A percentile compares a stretch with the other conserved stretches of the same genome.
phyloP scores from a whole-genome alignment of 2,797 vertebrate genomes.

The Triplophysa yarkandensis region DNA sequence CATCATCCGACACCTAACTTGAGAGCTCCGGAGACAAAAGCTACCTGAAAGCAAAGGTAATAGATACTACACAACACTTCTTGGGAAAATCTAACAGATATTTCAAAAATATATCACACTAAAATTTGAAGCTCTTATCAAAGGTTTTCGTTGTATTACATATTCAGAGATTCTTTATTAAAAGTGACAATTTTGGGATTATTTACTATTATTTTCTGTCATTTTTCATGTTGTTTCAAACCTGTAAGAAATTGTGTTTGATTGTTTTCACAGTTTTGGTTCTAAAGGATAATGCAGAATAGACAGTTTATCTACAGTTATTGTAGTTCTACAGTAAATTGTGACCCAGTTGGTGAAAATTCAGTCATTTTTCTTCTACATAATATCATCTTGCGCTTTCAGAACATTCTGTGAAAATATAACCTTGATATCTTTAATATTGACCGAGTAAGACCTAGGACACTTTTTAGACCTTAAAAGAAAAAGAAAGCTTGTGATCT shows the following conservation, averaged over 20 bases:
- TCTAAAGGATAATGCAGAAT: too few relatives aligned
- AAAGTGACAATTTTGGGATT: background rate
- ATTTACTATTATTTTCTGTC: background rate
- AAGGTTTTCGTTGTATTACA: background rate
- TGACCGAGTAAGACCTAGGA: too few relatives aligned
- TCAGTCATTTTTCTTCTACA: too few relatives aligned
- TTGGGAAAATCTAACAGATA: constrained; percentile 6
- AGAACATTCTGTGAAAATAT: too few relatives aligned
- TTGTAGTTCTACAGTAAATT: too few relatives aligned
- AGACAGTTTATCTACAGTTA: too few relatives aligned
- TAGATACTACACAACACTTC: constrained; percentile 2
- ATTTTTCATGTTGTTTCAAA: background rate
- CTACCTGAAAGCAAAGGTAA: constrained; percentile 12
- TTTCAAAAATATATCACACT: constrained; percentile 1
- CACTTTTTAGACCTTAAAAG: too few relatives aligned
- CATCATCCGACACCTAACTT: constrained; percentile 21
- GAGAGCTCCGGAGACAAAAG: constrained; percentile 12
- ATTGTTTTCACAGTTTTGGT: background rate
- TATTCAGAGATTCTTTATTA: background rate
- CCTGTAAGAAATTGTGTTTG: background rate
- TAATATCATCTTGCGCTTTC: too few relatives aligned
- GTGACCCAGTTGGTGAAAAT: too few relatives aligned
- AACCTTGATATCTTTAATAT: too few relatives aligned
- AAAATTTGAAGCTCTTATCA: background rate
- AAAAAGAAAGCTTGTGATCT: too few relatives aligned